Evolutionary conservation across 2,797 vertebrate genomes (phyloP).

Genomic region (Myotis myotis): DNA sequence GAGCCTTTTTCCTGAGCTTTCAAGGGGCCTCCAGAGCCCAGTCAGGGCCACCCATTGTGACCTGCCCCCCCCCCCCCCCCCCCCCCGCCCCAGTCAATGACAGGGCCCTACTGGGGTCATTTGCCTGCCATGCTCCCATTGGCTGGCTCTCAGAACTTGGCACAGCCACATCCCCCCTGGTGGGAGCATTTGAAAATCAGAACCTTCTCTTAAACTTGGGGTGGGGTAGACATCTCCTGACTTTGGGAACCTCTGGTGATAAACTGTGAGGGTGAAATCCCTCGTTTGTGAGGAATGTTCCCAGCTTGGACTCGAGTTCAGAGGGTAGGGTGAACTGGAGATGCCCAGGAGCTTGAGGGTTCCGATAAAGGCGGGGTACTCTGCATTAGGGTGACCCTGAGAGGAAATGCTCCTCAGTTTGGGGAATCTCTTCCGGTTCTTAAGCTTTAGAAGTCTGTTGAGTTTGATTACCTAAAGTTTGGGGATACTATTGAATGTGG

Average conservation of each 20-base stretch:
- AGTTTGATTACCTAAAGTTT: not conserved
- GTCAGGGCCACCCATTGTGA: conserved; percentile 57
- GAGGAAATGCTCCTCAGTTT: not conserved
- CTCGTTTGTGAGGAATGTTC: not conserved
- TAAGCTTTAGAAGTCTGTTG: not conserved
- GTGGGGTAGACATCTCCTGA: not conserved
- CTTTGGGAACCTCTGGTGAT: not conserved
- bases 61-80: not conserved
- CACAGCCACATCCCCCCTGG: not conserved
- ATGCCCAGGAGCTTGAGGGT: not conserved
- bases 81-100: not conserved
- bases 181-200: not conserved
- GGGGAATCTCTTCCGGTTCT: not conserved
- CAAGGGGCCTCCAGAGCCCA: not conserved
- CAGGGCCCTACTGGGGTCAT: not conserved
- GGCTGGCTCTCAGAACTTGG: conserved; percentile 36
- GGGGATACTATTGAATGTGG: not conserved
- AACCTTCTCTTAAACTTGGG: not conserved
- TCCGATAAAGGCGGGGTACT: not conserved
- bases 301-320: not conserved
- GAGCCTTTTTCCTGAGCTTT: not conserved
- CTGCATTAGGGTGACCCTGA: not conserved
- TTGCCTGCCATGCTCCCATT: conserved; percentile 42
- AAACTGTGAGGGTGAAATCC: not conserved
- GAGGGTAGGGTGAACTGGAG: not conserved